A percentile compares a stretch with the other conserved stretches of the same genome.
Evolutionary conservation across 2,113 vertebrate species (phyloP).

Genomic region (Charadrius vociferus): DNA sequence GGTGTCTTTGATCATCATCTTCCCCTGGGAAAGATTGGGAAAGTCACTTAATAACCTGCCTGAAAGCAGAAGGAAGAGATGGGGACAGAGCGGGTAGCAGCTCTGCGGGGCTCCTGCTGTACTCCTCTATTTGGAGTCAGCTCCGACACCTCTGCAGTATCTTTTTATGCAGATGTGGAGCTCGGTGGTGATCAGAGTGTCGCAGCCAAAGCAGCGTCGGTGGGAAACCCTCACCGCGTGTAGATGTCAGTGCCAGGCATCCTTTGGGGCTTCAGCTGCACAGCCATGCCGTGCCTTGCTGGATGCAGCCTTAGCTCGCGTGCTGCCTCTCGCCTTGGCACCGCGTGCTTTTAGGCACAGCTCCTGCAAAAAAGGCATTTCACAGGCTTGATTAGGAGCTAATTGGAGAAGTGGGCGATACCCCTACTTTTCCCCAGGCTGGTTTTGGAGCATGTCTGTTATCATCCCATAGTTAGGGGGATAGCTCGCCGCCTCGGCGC

Average conservation of each 20-base stretch:
- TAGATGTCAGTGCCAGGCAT: too few species aligned
- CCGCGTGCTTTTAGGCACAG: neutral
- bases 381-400: neutral
- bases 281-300: rapidly evolving
- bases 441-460: neutral
- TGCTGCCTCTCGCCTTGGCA: neutral
- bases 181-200: rapidly evolving
- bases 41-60: neutral
- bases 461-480: neutral
- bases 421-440: neutral
- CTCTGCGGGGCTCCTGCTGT: neutral
- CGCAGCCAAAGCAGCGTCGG: neutral
- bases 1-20: neutral
- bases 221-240: neutral
- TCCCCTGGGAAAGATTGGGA: neutral
- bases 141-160: neutral
- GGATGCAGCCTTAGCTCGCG: neutral
- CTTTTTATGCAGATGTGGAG: neutral
- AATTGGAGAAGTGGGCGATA: neutral
- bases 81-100: neutral
- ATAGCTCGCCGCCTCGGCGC: neutral
- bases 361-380: neutral
- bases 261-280: neutral
- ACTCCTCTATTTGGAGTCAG: neutral
- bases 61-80: neutral